phyloP scores from a whole-genome alignment of 2,797 vertebrate species.

The Acanthurus leucopareius region DNA sequence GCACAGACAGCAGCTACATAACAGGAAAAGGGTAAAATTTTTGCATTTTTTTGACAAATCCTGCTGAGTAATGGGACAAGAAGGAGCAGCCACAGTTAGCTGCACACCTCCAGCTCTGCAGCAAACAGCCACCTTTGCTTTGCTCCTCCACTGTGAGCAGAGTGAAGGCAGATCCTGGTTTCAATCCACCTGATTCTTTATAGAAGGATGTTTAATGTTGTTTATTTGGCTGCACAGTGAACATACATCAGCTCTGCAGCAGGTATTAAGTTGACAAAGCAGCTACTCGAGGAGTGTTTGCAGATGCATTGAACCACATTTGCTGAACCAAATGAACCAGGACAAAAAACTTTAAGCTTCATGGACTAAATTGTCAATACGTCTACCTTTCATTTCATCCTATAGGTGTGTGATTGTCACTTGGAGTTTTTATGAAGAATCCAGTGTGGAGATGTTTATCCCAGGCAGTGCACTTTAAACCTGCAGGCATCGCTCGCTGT shows the following conservation, averaged over 20 bases:
- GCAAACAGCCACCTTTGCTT: background rate
- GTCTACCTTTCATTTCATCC: background rate
- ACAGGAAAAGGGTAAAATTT: background rate
- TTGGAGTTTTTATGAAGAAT: background rate
- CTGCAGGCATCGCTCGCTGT: slow-evolving; percentile 3
- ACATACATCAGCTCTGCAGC: background rate
- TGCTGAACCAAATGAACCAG: background rate
- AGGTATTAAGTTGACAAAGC: no score
- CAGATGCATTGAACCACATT: background rate
- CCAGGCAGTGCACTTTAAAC: slow-evolving; percentile 2
- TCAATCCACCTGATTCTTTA: background rate
- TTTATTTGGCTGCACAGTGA: background rate
- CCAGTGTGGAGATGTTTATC: slow-evolving; percentile 4
- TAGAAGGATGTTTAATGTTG: no score
- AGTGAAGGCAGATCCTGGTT: background rate
- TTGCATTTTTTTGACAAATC: no score
- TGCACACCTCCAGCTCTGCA: background rate
- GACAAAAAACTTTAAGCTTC: background rate
- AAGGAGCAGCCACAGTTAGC: no score
- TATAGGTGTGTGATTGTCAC: background rate
- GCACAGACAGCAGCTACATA: background rate
- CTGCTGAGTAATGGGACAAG: no score
- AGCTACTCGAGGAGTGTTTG: background rate
- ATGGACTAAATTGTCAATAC: background rate
- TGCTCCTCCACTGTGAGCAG: background rate